A percentile compares a stretch with the other conserved stretches of the same genome.
These are phyloP conservation scores for Noctua fimbriata DNA, from an alignment of 2,888 invertebrate species.

Conservation along the genomic window DNA sequence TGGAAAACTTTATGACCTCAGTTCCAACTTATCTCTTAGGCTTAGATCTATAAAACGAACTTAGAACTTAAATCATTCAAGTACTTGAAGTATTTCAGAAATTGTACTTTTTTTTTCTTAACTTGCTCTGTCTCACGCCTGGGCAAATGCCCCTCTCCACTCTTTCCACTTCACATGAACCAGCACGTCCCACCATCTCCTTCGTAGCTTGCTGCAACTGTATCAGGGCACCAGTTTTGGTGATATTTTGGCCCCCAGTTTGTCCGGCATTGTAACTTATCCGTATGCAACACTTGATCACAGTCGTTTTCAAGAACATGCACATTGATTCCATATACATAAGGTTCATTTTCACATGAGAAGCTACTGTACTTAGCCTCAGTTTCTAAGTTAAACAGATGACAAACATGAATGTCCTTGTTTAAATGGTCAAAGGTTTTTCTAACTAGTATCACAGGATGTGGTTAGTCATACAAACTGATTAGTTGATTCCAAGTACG, in stretches of 20 bases:
- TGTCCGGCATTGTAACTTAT: not conserved
- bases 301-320: not conserved
- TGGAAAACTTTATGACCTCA: not conserved
- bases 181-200: not conserved
- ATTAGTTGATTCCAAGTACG: constrained; percentile 26
- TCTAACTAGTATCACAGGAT: constrained; percentile 28
- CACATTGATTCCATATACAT: not conserved
- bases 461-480: constrained; percentile 37
- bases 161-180: no score
- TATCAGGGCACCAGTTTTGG: not conserved
- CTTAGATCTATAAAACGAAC: not conserved
- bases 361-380: not conserved
- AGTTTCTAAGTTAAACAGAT: not conserved
- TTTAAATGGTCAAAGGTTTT: constrained; percentile 12
- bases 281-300: not conserved
- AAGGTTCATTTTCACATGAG: not conserved
- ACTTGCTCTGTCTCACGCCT: not conserved
- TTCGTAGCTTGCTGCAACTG: not conserved
- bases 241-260: not conserved
- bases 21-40: not conserved
- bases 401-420: not conserved
- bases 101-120: not conserved
- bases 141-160: not conserved
- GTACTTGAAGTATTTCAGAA: not conserved
- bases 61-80: not conserved